These are phyloP conservation scores for Antechinus stuartii DNA, from an alignment of 2,113 vertebrate genomes.

Conservation along the genomic window DNA sequence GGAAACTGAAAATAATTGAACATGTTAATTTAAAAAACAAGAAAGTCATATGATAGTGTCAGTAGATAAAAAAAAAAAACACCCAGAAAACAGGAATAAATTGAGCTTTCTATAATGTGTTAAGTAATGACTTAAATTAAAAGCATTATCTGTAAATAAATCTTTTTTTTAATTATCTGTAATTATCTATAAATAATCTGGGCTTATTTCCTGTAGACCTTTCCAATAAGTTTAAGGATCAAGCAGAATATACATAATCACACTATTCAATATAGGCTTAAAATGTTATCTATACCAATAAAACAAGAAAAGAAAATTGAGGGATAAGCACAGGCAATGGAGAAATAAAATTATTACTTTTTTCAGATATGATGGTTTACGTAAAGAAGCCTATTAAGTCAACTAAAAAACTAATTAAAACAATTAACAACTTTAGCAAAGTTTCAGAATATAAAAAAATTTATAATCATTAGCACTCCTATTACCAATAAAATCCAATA, in stretches of 20 bases:
- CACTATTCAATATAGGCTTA: not conserved
- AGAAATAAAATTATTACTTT: not conserved
- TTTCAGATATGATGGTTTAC: not conserved
- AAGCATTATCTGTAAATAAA: too few relatives aligned
- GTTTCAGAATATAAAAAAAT: not conserved
- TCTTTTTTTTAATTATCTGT: too few relatives aligned
- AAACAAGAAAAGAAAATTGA: not conserved
- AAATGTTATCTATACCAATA: not conserved
- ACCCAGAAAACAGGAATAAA: too few relatives aligned
- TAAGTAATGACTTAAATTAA: too few relatives aligned
- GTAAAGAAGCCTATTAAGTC: not conserved
- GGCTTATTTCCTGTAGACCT: not conserved
- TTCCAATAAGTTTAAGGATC: not conserved
- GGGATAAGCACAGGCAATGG: not conserved
- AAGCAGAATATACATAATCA: not conserved
- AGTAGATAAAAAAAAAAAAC: not conserved
- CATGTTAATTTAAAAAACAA: not conserved
- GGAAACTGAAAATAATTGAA: not conserved
- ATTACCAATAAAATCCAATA: not conserved
- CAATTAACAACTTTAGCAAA: not conserved
- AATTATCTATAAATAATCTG: too few relatives aligned
- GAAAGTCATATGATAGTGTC: not conserved
- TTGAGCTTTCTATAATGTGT: too few relatives aligned
- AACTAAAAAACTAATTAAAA: not conserved
- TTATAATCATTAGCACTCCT: not conserved